phyloP scores from a whole-genome alignment of 2,888 invertebrate species.

The Tethea ocularis region DNA sequence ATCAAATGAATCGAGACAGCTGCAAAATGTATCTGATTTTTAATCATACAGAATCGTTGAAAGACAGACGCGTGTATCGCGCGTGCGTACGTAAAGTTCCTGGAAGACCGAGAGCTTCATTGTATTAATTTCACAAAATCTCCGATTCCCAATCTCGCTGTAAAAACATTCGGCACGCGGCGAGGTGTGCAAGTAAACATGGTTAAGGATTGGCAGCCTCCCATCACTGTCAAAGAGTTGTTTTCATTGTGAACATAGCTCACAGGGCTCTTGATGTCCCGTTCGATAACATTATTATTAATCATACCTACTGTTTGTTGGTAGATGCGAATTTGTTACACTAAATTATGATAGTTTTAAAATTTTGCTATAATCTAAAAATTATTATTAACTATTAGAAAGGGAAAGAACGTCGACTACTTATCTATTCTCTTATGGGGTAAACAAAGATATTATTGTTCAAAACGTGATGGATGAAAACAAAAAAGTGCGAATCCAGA shows the following conservation, averaged over 20 bases:
- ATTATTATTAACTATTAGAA: too few relatives aligned
- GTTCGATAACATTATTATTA: background rate
- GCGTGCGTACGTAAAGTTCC: background rate
- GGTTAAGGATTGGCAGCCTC: constrained; percentile 26
- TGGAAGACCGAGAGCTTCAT: background rate
- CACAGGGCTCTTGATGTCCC: background rate
- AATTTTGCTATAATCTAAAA: too few relatives aligned
- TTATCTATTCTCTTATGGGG: too few relatives aligned
- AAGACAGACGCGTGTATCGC: background rate
- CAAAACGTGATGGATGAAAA: too few relatives aligned
- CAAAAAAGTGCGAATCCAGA: too few relatives aligned
- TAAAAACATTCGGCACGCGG: constrained; percentile 36
- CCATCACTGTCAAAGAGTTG: constrained; percentile 29
- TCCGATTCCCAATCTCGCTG: constrained; percentile 24
- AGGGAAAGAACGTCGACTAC: too few relatives aligned
- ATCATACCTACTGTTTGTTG: background rate
- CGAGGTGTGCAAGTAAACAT: constrained; percentile 13
- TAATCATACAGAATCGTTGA: background rate
- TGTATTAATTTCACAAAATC: constrained; percentile 11
- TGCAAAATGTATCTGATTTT: background rate
- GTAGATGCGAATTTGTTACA: background rate
- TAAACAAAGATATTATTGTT: too few relatives aligned
- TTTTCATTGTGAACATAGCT: constrained; percentile 30
- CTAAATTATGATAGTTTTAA: too few relatives aligned
- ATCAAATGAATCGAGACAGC: too few relatives aligned